These are phyloP conservation scores for Cheirogaleus medius DNA, from an alignment of 2,113 vertebrate genomes.

Conservation along the genomic window DNA sequence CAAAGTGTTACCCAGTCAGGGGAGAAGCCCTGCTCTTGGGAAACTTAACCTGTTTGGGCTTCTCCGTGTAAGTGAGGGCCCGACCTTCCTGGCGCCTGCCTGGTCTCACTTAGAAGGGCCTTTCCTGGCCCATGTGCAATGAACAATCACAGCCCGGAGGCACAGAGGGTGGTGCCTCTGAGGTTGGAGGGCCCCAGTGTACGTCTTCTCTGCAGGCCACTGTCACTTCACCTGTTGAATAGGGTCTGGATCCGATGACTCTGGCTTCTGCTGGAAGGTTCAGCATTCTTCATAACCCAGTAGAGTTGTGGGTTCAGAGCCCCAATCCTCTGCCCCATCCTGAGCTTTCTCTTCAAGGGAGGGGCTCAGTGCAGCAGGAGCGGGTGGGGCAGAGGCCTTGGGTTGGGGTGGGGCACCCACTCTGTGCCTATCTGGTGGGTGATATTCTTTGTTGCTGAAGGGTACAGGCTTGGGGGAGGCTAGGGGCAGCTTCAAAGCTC, in stretches of 20 bases:
- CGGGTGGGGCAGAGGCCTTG: background rate
- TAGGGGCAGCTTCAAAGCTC: background rate
- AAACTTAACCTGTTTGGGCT: background rate
- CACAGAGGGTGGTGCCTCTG: background rate
- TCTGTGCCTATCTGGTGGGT: background rate
- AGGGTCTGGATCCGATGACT: background rate
- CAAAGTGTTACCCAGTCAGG: background rate
- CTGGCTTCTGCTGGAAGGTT: background rate
- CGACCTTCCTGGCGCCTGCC: background rate
- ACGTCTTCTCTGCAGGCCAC: no score
- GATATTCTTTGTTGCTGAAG: background rate
- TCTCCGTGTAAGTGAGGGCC: background rate
- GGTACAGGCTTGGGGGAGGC: background rate
- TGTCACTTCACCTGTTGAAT: rapidly evolving
- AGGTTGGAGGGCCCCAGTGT: no score
- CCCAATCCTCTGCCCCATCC: background rate
- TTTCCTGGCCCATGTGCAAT: no score
- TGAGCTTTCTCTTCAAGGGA: background rate
- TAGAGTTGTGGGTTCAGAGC: background rate
- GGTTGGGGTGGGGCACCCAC: background rate
- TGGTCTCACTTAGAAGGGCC: background rate
- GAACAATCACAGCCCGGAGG: no score
- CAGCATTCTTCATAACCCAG: rapidly evolving
- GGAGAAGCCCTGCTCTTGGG: constrained; percentile 15
- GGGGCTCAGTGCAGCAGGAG: background rate